Evolutionary conservation across 1,140 invertebrate species (phyloP), one percentile per base, ranked within the genome.

Genomic region (Eufriesea mexicana): DNA sequence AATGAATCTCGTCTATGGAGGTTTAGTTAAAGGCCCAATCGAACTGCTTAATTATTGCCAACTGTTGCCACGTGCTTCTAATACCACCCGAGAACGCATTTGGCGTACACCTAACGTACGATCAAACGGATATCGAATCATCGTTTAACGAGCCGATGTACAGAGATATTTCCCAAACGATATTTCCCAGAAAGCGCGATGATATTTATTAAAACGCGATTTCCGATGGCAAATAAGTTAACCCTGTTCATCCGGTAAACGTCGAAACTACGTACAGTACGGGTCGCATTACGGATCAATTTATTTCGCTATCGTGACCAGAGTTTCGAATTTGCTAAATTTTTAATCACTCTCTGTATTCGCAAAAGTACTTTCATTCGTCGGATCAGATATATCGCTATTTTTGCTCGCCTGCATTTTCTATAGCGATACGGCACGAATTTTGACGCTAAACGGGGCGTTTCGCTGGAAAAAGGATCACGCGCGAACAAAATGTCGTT

Each of bases 281-380:
- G 61, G 42, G 55, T 14, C 55, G 20, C 57, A n/a, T 62, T 18
- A 8, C 12, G 49, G 75, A 77, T 67, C 62, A 35, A 49, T 67
- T 77, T 62, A 67, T 67, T 77, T 67, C 16, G 49, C 9, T 16
- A 9, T 45, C n/a, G 59, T 49, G 45, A 28, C 75, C 28, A 9
- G 35, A 77, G 47, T 77, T 66, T 25, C 59, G 61, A 35, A 9
- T 20, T 54, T 18, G 49, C 49, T 67, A 66, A 62, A 67, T 54
- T 77, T n/a, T 28, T 25, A 77, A 54, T 62, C 67, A 62, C 20
- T 10, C 75, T 14, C 20, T 55, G 20, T 2, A 67, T 23, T 55
- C 55, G 49, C 20, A 8, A 62, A n/a, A 12, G n/a, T n/a, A 20
- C 25, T 20, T 0, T 4, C 28, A 54, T 45, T 77, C 51, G 20